These are phyloP conservation scores for Drosophila mimica DNA, from an alignment of 2,888 invertebrate genomes.

Conservation along the genomic window DNA sequence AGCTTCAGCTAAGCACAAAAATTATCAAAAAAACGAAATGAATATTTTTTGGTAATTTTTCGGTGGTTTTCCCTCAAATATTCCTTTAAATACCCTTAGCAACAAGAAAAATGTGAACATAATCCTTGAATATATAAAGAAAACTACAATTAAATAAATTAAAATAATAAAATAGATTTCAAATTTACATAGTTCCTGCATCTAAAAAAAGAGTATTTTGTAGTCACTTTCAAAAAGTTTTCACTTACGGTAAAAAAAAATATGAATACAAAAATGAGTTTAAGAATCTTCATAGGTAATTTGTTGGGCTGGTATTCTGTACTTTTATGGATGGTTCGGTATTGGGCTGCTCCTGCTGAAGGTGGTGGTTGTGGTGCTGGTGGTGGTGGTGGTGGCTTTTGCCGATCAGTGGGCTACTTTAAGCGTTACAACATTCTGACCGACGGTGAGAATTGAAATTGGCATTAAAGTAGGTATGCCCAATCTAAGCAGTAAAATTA, in stretches of 20 bases:
- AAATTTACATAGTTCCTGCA: not conserved
- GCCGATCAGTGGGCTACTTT: conserved; percentile 60
- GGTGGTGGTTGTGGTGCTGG: conserved; percentile 13
- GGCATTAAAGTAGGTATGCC: conserved; percentile 2
- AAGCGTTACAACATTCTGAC: conserved; percentile 57
- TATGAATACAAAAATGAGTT: conserved; percentile 42
- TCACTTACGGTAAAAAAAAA: conserved; percentile 2
- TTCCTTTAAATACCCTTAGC: conserved; percentile 2
- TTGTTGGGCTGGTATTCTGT: conserved; percentile 21
- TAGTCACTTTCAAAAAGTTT: not conserved
- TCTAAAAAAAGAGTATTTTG: conserved; percentile 16
- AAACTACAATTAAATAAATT: not conserved
- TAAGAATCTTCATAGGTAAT: conserved; percentile 41
- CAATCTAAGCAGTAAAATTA: conserved; percentile 44
- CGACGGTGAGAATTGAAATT: conserved; percentile 22
- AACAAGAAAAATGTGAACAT: too few species aligned
- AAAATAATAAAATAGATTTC: not conserved
- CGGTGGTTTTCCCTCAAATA: not conserved
- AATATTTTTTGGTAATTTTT: conserved; percentile 66
- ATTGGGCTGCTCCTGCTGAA: conserved; percentile 3
- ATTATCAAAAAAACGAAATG: conserved; percentile 67
- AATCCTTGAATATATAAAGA: not conserved
- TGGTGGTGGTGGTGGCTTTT: conserved; percentile 30
- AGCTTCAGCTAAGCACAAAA: conserved; percentile 40
- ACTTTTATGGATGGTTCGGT: conserved; percentile 13